phyloP scores from a whole-genome alignment of 1,140 invertebrate genomes.

The Belonocnema kinseyi region DNA sequence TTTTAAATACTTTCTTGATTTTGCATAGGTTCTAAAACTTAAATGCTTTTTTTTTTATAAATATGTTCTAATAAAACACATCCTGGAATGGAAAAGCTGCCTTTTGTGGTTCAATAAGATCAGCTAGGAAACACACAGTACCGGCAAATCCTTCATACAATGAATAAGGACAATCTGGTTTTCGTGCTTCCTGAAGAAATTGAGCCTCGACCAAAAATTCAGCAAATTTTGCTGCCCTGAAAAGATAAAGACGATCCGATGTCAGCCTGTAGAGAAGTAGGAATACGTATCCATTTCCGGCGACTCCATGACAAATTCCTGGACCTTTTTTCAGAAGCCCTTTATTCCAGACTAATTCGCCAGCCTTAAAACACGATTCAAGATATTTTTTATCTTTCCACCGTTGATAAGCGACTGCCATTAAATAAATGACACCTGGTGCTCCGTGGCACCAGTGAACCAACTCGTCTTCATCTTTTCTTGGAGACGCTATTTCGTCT shows the following conservation, averaged over 20 bases:
- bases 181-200: constrained; percentile 82
- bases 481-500: constrained; percentile 78
- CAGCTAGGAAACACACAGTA: constrained; percentile 87
- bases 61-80: constrained; percentile 76
- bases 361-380: constrained; percentile 81
- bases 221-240: constrained; percentile 86
- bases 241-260: constrained; percentile 81
- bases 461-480: constrained; percentile 77
- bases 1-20: no score
- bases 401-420: constrained; percentile 87
- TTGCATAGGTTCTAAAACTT: no score
- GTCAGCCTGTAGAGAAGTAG: constrained; percentile 87
- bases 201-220: constrained; percentile 83
- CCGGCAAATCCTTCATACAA: constrained; percentile 92
- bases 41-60: no score
- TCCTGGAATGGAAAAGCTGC: constrained; percentile 92
- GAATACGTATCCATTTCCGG: constrained; percentile 91
- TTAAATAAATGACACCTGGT: constrained; percentile 86
- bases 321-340: constrained; percentile 89
- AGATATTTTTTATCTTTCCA: constrained; percentile 87
- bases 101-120: constrained; percentile 84
- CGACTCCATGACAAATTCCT: constrained; percentile 90
- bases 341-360: constrained; percentile 86
- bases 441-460: constrained; percentile 95
- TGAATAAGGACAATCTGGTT: constrained; percentile 88